Conservation (phyloP, 2,113 vertebrate genomes). For the Oenanthe oenanthe region DNA sequence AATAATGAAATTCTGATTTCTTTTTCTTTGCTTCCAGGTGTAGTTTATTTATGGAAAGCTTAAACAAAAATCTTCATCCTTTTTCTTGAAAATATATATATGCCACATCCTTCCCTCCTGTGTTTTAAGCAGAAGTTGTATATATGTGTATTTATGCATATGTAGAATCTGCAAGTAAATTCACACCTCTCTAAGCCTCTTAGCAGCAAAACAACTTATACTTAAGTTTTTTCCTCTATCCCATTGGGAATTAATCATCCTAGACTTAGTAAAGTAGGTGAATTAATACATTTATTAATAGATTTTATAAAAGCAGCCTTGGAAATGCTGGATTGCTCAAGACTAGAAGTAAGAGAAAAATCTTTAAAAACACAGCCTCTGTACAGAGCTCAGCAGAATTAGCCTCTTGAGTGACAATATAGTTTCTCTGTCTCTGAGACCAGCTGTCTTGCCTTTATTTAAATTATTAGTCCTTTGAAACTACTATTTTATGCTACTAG, state of each 20-base stretch:
- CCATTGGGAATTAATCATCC: neutral
- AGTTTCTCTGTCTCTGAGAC: neutral
- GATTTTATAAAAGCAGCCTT: neutral
- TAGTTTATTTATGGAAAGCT: constrained; percentile 14
- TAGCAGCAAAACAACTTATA: neutral
- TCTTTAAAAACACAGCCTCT: neutral
- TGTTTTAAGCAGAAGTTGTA: neutral
- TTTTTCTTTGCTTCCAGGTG: neutral
- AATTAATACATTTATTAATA: neutral
- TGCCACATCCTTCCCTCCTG: neutral
- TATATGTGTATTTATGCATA: neutral
- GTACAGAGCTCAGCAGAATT: neutral
- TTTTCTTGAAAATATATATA: neutral
- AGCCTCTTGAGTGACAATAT: neutral
- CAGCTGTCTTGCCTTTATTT: neutral
- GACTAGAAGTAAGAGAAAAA: neutral
- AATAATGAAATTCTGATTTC: neutral
- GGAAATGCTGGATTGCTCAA: neutral
- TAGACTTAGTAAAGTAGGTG: neutral
- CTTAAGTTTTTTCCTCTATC: neutral
- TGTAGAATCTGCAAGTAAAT: neutral
- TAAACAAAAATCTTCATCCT: neutral
- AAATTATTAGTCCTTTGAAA: neutral
- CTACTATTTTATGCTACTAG: neutral
- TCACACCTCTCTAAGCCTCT: neutral